phyloP scores from a whole-genome alignment of 1,140 invertebrate genomes.

The Aphis gossypii region DNA sequence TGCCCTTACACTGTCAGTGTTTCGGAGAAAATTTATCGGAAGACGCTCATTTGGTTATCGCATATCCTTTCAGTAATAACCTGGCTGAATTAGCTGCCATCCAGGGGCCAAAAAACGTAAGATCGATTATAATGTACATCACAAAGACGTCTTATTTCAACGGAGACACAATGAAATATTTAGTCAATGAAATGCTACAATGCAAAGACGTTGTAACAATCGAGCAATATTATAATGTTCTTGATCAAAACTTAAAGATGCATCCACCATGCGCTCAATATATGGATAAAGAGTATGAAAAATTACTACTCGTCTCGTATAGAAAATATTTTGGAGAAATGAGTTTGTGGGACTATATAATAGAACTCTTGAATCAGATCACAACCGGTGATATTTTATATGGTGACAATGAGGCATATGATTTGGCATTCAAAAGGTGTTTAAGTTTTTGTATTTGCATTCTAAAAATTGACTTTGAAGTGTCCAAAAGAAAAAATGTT shows the following conservation, averaged over 20 bases:
- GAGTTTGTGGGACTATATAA: conserved; percentile 22
- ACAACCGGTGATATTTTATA: background rate
- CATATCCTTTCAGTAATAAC: background rate
- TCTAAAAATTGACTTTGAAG: background rate
- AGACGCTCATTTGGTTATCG: background rate
- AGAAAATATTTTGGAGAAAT: background rate
- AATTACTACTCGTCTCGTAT: background rate
- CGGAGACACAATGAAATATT: background rate
- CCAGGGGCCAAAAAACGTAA: background rate
- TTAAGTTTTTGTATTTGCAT: background rate
- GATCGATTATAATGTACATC: background rate
- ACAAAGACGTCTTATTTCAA: conserved; percentile 5
- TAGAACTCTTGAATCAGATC: background rate
- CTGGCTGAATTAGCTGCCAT: conserved; percentile 21
- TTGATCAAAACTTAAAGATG: background rate
- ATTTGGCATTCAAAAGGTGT: conserved; percentile 4
- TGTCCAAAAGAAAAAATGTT: background rate
- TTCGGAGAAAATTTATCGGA: background rate
- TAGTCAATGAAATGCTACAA: background rate
- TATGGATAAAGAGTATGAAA: conserved; percentile 5
- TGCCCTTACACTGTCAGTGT: background rate
- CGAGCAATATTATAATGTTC: background rate
- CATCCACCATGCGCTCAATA: conserved; percentile 38
- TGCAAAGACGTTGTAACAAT: background rate
- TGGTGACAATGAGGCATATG: background rate